Percentiles rank a stretch among this genome's conserved stretches.
These are phyloP conservation scores for Polypterus bichir DNA, from an alignment of 2,113 vertebrate species.

Conservation along the genomic window DNA sequence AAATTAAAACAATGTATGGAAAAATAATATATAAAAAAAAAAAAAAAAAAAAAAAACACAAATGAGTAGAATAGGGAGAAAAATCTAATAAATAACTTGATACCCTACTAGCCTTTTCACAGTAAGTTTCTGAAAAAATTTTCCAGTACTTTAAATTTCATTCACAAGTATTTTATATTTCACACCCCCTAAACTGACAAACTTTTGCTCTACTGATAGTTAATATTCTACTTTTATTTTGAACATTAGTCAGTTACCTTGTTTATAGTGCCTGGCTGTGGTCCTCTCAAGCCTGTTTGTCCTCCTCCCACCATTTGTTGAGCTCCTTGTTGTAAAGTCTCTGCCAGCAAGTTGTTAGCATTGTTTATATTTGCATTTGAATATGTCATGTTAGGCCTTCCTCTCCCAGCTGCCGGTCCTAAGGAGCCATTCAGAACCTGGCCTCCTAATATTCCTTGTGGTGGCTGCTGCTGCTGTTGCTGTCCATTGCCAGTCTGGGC, in stretches of 20 bases:
- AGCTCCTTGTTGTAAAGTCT: slow-evolving; percentile 63
- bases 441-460: slow-evolving; percentile 51
- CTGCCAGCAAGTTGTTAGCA: slow-evolving; percentile 67
- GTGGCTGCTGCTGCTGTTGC: slow-evolving; percentile 33
- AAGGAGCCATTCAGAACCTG: slow-evolving; percentile 89
- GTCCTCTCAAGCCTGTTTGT: slow-evolving; percentile 68
- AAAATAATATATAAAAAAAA: too few relatives aligned
- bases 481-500: slow-evolving; percentile 46
- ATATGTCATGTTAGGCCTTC: slow-evolving; percentile 65
- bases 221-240: not conserved
- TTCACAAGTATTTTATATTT: not conserved
- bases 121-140: too few relatives aligned
- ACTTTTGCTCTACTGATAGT: not conserved
- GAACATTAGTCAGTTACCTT: slow-evolving; percentile 43
- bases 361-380: slow-evolving; percentile 59
- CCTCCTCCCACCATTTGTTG: slow-evolving; percentile 57
- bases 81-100: too few relatives aligned
- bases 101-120: too few relatives aligned
- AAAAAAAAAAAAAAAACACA: too few relatives aligned
- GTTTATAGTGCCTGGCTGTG: slow-evolving; percentile 72
- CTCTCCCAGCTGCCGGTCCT: slow-evolving; percentile 66
- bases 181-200: not conserved
- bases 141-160: too few relatives aligned
- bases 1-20: too few relatives aligned
- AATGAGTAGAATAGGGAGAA: too few relatives aligned